phyloP scores from a whole-genome alignment of 2,797 vertebrate species.

The Sebastes paucispinis region DNA sequence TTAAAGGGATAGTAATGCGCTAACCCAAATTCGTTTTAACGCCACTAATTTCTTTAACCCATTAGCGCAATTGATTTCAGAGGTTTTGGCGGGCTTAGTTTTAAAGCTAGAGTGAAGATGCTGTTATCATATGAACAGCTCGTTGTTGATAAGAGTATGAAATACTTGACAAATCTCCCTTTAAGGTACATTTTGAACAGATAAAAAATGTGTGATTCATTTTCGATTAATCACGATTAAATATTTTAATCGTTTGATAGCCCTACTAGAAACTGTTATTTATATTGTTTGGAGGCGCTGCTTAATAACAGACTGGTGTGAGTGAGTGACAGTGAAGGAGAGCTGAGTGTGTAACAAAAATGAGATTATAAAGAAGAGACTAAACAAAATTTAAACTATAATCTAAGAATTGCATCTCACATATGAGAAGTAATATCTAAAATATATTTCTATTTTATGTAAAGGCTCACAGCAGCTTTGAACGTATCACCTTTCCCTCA shows the following conservation, averaged over 20 bases:
- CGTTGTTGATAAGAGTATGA: too few relatives aligned
- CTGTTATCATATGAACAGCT: too few relatives aligned
- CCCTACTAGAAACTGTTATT: neutral
- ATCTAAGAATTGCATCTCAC: neutral
- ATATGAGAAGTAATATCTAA: neutral
- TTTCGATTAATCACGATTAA: rapidly evolving
- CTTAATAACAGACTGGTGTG: conserved; percentile 2
- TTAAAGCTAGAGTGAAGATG: too few relatives aligned
- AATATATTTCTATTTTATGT: neutral
- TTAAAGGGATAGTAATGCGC: too few relatives aligned
- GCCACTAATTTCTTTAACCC: too few relatives aligned
- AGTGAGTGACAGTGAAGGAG: neutral
- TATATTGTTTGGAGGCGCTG: neutral
- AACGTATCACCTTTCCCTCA: neutral
- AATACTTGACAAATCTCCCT: too few relatives aligned
- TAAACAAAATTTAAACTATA: neutral
- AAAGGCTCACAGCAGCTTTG: neutral
- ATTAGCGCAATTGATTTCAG: too few relatives aligned
- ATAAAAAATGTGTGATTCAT: too few relatives aligned
- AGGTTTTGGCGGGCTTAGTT: too few relatives aligned
- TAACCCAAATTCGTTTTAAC: too few relatives aligned
- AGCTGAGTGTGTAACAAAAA: conserved; percentile 2
- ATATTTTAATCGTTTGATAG: rapidly evolving
- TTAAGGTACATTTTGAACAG: too few relatives aligned
- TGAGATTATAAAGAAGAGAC: neutral